Conservation (phyloP, 2,113 vertebrate genomes). For the Zingel zingel region DNA sequence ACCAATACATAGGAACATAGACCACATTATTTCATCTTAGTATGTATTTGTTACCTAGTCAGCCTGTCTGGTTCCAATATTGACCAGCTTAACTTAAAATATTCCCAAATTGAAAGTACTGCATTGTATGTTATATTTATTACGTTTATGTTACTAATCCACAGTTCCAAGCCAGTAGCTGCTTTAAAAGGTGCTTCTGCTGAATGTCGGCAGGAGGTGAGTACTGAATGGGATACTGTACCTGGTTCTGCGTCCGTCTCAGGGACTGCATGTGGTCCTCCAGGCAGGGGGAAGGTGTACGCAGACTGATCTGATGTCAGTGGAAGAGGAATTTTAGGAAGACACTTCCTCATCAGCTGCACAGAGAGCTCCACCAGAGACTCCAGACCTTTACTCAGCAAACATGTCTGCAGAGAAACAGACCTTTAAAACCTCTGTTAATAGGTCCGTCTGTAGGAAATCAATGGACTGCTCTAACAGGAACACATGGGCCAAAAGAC, state of each 20-base stretch:
- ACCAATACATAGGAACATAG: too few relatives aligned
- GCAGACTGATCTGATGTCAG: conserved; percentile 81
- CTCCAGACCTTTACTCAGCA: conserved; percentile 79
- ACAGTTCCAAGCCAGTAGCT: neutral
- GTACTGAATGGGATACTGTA: conserved; percentile 26
- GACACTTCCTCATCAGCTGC: conserved; percentile 91
- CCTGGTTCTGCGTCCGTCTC: conserved; percentile 46
- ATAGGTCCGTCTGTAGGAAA: too few relatives aligned
- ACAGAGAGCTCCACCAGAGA: conserved; percentile 76
- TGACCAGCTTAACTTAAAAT: neutral
- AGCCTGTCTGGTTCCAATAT: neutral
- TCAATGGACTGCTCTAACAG: neutral
- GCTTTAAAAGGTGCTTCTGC: neutral
- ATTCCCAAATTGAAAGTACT: neutral
- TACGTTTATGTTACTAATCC: neutral
- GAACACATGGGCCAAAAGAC: neutral
- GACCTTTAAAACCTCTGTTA: neutral
- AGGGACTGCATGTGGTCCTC: conserved; percentile 12
- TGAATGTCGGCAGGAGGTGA: neutral
- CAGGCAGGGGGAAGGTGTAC: conserved; percentile 85
- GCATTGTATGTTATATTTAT: neutral
- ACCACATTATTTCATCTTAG: neutral
- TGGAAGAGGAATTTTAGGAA: conserved; percentile 86
- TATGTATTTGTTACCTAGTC: neutral
- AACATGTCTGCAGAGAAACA: conserved; percentile 79